A percentile compares a stretch with the other conserved stretches of the same genome.
Evolutionary conservation across 1,140 invertebrate species (phyloP).

Genomic region (Pachypsylla venusta): DNA sequence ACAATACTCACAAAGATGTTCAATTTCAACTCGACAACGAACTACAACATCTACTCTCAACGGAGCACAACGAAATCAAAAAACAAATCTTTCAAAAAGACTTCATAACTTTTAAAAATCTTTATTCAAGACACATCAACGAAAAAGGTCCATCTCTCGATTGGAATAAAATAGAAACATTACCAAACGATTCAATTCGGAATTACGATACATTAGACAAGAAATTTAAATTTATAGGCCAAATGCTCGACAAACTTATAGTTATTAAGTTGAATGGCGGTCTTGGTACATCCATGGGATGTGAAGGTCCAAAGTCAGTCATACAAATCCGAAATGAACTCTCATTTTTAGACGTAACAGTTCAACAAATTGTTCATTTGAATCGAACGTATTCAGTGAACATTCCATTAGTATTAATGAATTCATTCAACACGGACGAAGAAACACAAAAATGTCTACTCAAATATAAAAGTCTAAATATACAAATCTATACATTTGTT

Average conservation of each 20-base stretch:
- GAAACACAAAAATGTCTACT: constrained; percentile 90
- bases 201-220: constrained; percentile 56
- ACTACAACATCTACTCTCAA: constrained; percentile 53
- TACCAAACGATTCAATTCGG: constrained; percentile 63
- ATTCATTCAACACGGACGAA: constrained; percentile 98
- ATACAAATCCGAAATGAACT: constrained; percentile 92
- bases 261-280: constrained; percentile 99
- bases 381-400: constrained; percentile 91
- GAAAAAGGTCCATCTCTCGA: constrained; percentile 72
- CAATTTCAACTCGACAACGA: constrained; percentile 61
- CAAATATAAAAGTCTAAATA: constrained; percentile 88
- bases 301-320: constrained; percentile 96
- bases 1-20: constrained; percentile 80
- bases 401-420: constrained; percentile 96
- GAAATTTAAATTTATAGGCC: constrained; percentile 47
- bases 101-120: constrained; percentile 63
- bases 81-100: constrained; percentile 42
- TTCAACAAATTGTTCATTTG: constrained; percentile 97
- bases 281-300: constrained; percentile 97
- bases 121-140: constrained; percentile 71
- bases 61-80: constrained; percentile 37
- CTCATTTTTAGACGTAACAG: constrained; percentile 94
- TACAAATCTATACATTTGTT: constrained; percentile 92
- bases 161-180: constrained; percentile 84
- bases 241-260: constrained; percentile 83